These are phyloP conservation scores for Lacerta agilis DNA, from an alignment of 2,797 vertebrate species.

Conservation along the genomic window DNA sequence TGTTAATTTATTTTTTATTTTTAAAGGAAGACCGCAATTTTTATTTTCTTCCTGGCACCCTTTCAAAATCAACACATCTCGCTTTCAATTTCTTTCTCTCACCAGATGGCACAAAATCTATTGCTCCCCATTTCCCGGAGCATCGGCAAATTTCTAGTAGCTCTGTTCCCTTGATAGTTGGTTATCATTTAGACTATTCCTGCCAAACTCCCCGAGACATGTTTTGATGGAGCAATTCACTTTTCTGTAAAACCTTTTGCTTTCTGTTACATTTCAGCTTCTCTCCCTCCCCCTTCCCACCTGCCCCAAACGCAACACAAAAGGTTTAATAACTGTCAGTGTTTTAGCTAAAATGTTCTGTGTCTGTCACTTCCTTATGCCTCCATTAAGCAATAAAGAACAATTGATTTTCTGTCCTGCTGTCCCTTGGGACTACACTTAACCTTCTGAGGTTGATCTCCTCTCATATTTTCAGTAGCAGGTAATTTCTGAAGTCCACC, in stretches of 20 bases:
- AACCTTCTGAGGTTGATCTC: background rate
- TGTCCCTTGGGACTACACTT: background rate
- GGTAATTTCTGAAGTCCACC: background rate
- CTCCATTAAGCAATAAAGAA: background rate
- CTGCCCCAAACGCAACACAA: too few relatives aligned
- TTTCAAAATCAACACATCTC: background rate
- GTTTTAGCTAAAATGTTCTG: background rate
- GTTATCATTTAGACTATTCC: background rate
- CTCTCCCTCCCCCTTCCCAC: background rate
- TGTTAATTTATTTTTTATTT: background rate
- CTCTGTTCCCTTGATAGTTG: too few relatives aligned
- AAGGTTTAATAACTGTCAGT: background rate
- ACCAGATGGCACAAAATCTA: background rate
- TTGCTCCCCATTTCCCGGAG: background rate
- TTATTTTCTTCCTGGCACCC: background rate
- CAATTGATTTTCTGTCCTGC: conserved; percentile 2
- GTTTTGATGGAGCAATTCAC: background rate
- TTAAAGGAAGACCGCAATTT: too few relatives aligned
- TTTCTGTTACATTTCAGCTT: background rate
- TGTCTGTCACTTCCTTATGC: background rate
- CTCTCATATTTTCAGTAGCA: rapidly evolving
- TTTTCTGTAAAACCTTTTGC: background rate
- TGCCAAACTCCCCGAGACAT: background rate
- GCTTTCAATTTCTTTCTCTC: background rate
- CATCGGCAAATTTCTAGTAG: background rate